A percentile compares a stretch with the other conserved stretches of the same genome.
phyloP scores from a whole-genome alignment of 2,797 vertebrate species.

The Megalops cyprinoides region DNA sequence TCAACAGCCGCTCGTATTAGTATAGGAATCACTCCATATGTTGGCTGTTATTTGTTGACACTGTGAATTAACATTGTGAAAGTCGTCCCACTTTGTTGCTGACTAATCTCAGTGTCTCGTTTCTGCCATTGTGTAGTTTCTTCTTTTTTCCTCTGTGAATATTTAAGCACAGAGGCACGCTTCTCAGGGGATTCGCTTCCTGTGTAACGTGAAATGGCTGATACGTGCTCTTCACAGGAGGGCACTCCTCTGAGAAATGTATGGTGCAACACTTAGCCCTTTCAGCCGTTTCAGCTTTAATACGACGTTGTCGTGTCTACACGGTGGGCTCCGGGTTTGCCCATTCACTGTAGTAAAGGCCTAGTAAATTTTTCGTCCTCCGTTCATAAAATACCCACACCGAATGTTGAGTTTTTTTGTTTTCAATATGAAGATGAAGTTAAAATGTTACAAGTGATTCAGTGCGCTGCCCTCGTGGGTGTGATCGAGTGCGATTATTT shows the following conservation, averaged over 20 bases:
- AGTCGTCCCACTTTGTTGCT: slow-evolving; percentile 44
- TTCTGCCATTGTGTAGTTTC: slow-evolving; percentile 64
- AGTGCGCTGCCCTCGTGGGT: background rate
- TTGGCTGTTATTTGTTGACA: slow-evolving; percentile 33
- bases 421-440: background rate
- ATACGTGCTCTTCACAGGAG: slow-evolving; percentile 56
- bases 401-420: background rate
- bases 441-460: background rate
- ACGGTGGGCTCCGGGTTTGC: too few relatives aligned
- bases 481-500: background rate
- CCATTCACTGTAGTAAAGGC: background rate
- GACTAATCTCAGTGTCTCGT: slow-evolving; percentile 64
- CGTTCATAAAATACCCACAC: background rate
- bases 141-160: slow-evolving; percentile 53
- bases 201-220: slow-evolving; percentile 59
- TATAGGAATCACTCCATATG: background rate
- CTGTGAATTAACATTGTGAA: slow-evolving; percentile 40
- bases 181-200: slow-evolving; percentile 53
- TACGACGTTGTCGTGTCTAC: too few relatives aligned
- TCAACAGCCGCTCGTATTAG: background rate
- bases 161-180: slow-evolving; percentile 54
- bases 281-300: slow-evolving; percentile 15
- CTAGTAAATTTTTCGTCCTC: background rate
- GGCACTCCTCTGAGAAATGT: slow-evolving; percentile 55
- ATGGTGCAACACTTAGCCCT: slow-evolving; percentile 52